Conservation (phyloP, 2,888 invertebrate species). For the Apamea sordens region DNA sequence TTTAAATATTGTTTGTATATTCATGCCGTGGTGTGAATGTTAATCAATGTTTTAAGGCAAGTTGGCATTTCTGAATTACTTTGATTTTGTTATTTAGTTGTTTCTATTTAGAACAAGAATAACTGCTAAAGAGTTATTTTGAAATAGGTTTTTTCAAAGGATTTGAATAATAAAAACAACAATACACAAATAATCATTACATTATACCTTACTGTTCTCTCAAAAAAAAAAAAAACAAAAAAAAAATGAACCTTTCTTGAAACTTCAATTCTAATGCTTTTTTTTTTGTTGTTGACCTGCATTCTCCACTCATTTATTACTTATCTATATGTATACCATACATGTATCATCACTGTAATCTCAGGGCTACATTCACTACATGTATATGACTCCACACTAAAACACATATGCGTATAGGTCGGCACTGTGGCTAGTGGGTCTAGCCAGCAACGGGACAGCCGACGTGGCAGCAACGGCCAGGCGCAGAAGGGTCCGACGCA, state of each 20-base stretch:
- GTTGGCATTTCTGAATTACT: conserved; percentile 43
- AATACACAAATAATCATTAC: neutral
- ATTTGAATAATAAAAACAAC: neutral
- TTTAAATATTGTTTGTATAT: conserved; percentile 50
- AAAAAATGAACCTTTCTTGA: neutral
- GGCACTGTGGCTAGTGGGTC: conserved; percentile 81
- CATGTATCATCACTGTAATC: conserved; percentile 6
- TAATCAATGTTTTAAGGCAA: conserved; percentile 42
- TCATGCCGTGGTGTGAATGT: conserved; percentile 40
- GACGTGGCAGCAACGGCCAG: conserved; percentile 80
- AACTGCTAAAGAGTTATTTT: conserved; percentile 11
- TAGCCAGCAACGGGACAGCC: conserved; percentile 80
- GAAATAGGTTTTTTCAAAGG: neutral
- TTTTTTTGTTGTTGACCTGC: neutral
- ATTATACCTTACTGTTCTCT: conserved; percentile 3
- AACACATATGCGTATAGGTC: conserved; percentile 68
- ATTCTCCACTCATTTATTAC: conserved; percentile 27
- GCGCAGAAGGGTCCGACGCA: conserved; percentile 71
- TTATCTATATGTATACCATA: conserved; percentile 1
- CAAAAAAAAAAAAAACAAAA: neutral
- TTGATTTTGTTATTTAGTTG: conserved; percentile 34
- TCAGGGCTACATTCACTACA: neutral
- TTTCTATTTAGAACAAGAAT: conserved; percentile 15
- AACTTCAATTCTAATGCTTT: no score
- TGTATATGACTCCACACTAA: conserved; percentile 7